These are phyloP conservation scores for Pogona vitticeps DNA, from an alignment of 2,113 vertebrate species.

Conservation along the genomic window DNA sequence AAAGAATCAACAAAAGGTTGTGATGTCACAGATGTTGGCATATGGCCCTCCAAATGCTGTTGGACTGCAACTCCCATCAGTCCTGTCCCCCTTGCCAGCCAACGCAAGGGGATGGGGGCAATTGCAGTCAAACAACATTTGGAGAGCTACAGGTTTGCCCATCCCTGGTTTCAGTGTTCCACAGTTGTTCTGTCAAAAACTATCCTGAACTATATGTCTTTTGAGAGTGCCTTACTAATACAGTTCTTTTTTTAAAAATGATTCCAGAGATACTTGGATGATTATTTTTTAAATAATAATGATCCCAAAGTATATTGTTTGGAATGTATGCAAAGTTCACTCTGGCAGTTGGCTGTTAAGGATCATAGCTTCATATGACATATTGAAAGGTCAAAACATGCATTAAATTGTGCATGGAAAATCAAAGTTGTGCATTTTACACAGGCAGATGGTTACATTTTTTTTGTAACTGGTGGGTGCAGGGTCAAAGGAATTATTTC, in stretches of 20 bases:
- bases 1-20: background rate
- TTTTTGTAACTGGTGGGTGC: constrained; percentile 48
- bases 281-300: background rate
- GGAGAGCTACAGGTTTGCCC: background rate
- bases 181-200: background rate
- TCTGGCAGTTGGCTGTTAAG: constrained; percentile 60
- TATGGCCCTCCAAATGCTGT: too few relatives aligned
- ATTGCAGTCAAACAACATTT: background rate
- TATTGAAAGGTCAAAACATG: constrained; percentile 60
- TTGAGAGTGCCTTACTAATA: background rate
- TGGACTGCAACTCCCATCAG: too few relatives aligned
- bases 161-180: background rate
- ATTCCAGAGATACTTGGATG: constrained; percentile 52
- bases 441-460: constrained; percentile 52
- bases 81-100: too few relatives aligned
- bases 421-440: constrained; percentile 67
- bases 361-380: constrained; percentile 67
- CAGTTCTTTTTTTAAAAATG: background rate
- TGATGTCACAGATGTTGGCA: too few relatives aligned
- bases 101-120: background rate
- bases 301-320: constrained; percentile 57
- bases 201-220: background rate
- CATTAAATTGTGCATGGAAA: constrained; percentile 66
- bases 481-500: constrained; percentile 54
- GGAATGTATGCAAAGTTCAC: constrained; percentile 66